Evolutionary conservation across 30 jellyfish, hydroid and myxozoan genomes (phyloP).

Genomic region (Cassiopea andromeda): DNA sequence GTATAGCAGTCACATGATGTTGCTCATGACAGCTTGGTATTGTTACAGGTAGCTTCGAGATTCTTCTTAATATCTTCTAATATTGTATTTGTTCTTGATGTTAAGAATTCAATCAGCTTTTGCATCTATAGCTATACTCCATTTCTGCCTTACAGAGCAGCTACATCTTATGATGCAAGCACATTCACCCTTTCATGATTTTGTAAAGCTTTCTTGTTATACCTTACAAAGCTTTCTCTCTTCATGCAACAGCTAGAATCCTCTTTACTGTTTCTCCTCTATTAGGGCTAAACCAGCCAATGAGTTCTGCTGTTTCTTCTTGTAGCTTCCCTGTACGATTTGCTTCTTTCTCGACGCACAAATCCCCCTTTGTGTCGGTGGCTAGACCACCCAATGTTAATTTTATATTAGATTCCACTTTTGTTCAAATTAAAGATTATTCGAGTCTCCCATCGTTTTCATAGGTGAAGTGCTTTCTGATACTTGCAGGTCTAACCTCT

Average conservation of each 20-base stretch:
- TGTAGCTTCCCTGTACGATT: background rate
- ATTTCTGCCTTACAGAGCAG: background rate
- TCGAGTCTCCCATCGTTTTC: background rate
- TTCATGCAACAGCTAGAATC: background rate
- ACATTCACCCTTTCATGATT: background rate
- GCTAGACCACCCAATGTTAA: conserved; percentile 4
- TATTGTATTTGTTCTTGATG: background rate
- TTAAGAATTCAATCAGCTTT: background rate
- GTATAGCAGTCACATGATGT: conserved; percentile 6
- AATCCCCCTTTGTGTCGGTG: background rate
- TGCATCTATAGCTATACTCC: background rate
- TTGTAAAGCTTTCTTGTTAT: background rate
- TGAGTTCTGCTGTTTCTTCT: background rate
- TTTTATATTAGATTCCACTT: background rate
- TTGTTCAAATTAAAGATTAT: background rate
- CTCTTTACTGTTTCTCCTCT: background rate
- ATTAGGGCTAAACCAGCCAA: background rate
- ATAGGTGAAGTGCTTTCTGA: background rate
- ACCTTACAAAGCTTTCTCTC: background rate
- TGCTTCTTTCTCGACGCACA: background rate
- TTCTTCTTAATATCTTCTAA: background rate
- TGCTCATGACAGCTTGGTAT: background rate
- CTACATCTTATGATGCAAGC: background rate
- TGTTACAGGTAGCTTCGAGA: conserved; percentile 12
- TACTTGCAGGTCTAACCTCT: background rate